Evolutionary conservation across 1,140 invertebrate genomes (phyloP).

Genomic region (Daktulosphaira vitifoliae): DNA sequence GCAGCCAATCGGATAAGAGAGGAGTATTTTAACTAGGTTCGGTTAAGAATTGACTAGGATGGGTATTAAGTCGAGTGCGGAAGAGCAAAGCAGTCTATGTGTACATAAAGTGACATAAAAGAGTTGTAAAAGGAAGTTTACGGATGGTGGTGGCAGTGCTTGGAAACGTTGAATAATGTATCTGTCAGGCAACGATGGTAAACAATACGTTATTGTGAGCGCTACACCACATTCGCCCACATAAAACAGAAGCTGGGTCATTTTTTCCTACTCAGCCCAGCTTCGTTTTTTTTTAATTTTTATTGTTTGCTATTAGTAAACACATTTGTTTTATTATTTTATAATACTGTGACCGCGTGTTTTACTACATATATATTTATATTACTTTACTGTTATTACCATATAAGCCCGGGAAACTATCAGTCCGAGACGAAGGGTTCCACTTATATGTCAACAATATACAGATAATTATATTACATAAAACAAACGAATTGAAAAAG

Average conservation of each 20-base stretch:
- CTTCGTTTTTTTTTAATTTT: slow-evolving; percentile 2
- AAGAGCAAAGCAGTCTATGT: no score
- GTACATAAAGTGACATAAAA: slow-evolving; percentile 10
- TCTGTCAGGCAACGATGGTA: slow-evolving; percentile 24
- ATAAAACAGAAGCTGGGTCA: slow-evolving; percentile 15
- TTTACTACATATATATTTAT: background rate
- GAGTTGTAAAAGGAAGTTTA: slow-evolving; percentile 16
- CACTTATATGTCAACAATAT: slow-evolving; percentile 18
- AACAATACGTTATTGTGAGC: slow-evolving; percentile 31
- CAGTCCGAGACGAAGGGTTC: slow-evolving; percentile 1
- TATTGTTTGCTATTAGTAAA: slow-evolving; percentile 24
- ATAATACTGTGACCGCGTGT: background rate
- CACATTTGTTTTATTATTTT: slow-evolving; percentile 3
- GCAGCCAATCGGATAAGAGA: no score
- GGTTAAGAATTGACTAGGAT: no score
- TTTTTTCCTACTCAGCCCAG: background rate
- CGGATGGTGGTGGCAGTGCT: background rate
- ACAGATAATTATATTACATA: background rate
- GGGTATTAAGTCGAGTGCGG: no score
- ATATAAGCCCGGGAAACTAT: background rate
- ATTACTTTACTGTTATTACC: background rate
- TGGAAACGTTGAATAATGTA: slow-evolving; percentile 31
- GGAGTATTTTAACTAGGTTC: no score
- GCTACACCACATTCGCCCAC: background rate
- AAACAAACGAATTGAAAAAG: no score